A percentile compares a stretch with the other conserved stretches of the same genome.
These are phyloP conservation scores for Megatriorchis doriae DNA, from an alignment of 2,113 vertebrate genomes.

Conservation along the genomic window DNA sequence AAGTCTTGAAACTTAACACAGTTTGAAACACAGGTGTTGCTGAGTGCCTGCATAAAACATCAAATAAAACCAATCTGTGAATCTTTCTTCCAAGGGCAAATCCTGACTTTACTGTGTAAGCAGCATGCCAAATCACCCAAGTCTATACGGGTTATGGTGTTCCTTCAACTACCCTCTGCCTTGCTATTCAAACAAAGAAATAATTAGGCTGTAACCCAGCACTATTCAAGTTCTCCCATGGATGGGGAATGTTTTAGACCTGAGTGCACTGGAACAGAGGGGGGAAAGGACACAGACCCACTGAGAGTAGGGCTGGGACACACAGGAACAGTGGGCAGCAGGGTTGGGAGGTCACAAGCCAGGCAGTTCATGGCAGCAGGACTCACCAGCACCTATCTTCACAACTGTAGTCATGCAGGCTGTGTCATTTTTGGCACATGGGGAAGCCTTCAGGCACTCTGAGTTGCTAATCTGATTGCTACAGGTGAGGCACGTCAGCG, in stretches of 20 bases:
- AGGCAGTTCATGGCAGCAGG: not conserved
- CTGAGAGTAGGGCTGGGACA: not conserved
- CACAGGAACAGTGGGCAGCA: not conserved
- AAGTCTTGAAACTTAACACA: fast-evolving
- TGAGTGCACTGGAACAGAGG: not conserved
- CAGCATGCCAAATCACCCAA: not conserved
- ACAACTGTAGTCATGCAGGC: not conserved
- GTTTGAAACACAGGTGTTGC: not conserved
- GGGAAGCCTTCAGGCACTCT: not conserved
- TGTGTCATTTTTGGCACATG: not conserved
- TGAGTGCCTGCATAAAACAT: not conserved
- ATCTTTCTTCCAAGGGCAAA: not conserved
- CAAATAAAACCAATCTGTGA: not conserved
- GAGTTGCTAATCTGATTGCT: not conserved
- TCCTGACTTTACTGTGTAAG: not conserved
- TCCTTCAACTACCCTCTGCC: not conserved
- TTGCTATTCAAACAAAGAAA: not conserved
- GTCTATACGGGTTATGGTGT: not conserved
- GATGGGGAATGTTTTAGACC: not conserved
- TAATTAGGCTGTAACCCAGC: not conserved
- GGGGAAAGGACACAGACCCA: not conserved
- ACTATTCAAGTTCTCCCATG: not conserved
- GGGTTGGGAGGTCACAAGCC: not conserved
- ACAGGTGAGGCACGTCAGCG: not conserved
- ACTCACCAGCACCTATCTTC: not conserved